These are phyloP conservation scores for Mormoops blainvillei DNA, from an alignment of 2,113 vertebrate species.

Conservation along the genomic window DNA sequence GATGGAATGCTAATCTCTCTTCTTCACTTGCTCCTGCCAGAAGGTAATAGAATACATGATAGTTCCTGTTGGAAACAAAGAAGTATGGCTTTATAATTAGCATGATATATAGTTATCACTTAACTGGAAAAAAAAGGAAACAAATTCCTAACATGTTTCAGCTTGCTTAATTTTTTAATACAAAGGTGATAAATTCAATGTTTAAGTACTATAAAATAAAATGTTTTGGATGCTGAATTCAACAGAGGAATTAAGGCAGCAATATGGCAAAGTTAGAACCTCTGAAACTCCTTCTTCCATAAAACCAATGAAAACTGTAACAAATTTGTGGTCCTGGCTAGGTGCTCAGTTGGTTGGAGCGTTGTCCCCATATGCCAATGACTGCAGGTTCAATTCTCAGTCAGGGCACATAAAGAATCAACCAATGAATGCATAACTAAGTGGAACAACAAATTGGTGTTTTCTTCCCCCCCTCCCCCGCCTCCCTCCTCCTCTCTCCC, in stretches of 20 bases:
- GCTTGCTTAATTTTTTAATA: background rate
- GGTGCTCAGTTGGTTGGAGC: too few species aligned
- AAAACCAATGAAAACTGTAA: background rate
- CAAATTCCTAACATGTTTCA: background rate
- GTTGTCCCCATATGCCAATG: too few species aligned
- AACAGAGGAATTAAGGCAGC: background rate
- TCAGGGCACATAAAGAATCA: too few species aligned
- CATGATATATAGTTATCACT: background rate
- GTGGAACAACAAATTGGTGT: too few species aligned
- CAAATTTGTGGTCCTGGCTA: too few species aligned
- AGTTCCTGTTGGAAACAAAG: slow-evolving; percentile 87
- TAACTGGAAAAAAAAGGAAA: background rate
- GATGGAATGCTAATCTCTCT: slow-evolving; percentile 92
- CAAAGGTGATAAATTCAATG: slow-evolving; percentile 17
- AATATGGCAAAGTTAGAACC: background rate
- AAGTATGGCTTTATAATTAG: slow-evolving; percentile 25
- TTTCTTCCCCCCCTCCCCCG: too few species aligned
- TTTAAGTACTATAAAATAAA: slow-evolving; percentile 14
- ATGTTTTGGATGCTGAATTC: background rate
- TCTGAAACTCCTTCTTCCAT: background rate
- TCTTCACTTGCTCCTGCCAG: slow-evolving; percentile 96
- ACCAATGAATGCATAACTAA: too few species aligned
- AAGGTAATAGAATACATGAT: slow-evolving; percentile 99
- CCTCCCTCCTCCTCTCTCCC: too few species aligned
- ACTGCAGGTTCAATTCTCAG: too few species aligned